Conservation (phyloP, 1,140 invertebrate species). For the Drosophila persimilis region DNA sequence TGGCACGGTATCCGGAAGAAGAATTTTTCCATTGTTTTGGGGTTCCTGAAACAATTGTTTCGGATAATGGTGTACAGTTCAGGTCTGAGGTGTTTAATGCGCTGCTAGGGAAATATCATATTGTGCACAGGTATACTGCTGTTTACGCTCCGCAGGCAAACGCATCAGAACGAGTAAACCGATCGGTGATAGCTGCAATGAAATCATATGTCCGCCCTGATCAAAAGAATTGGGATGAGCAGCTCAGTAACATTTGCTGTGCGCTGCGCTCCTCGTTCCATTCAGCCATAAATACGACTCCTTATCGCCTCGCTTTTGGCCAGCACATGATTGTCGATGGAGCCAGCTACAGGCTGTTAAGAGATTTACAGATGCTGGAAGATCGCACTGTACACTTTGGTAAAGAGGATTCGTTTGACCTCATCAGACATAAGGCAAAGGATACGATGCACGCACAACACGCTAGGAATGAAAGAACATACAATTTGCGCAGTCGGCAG, state of each 20-base stretch:
- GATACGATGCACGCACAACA: not conserved
- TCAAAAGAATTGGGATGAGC: not conserved
- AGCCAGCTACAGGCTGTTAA: not conserved
- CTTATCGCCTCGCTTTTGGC: not conserved
- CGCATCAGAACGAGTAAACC: conserved; percentile 1
- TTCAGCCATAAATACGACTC: not conserved
- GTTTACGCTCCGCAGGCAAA: conserved; percentile 3
- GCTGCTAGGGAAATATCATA: not conserved
- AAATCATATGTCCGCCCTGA: conserved; percentile 1
- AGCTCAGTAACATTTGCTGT: not conserved
- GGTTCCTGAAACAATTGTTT: too few species aligned
- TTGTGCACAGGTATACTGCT: not conserved
- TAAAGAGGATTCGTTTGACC: not conserved
- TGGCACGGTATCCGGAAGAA: too few species aligned
- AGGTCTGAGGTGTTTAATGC: too few species aligned
- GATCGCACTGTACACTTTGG: not conserved
- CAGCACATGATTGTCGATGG: not conserved
- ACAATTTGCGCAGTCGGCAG: too few species aligned
- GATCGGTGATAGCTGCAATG: not conserved
- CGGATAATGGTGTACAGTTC: too few species aligned
- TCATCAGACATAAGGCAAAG: not conserved
- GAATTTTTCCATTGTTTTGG: too few species aligned
- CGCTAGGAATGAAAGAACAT: not conserved
- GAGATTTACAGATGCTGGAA: not conserved
- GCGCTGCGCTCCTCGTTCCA: not conserved